A percentile compares a stretch with the other conserved stretches of the same genome.
phyloP scores from a whole-genome alignment of 2,888 invertebrate species.

The Diarsia rubi region DNA sequence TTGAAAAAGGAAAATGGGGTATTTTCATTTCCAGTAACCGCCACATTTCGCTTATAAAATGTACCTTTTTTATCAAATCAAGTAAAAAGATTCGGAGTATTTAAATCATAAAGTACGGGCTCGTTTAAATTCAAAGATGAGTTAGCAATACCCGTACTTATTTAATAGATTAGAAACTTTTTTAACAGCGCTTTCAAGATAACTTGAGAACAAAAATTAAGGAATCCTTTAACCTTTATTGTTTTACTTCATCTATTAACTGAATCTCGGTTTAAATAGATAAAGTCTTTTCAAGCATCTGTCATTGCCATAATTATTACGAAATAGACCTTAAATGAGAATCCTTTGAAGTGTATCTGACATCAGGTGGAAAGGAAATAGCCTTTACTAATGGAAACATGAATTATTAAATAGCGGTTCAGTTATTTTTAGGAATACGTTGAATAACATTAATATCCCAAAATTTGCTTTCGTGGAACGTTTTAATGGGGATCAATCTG shows the following conservation, averaged over 20 bases:
- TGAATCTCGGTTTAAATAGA: neutral
- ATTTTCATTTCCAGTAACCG: conserved; percentile 55
- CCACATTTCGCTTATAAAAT: conserved; percentile 35
- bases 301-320: conserved; percentile 15
- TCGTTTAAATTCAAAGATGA: conserved; percentile 33
- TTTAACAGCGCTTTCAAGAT: neutral
- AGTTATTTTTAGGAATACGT: neutral
- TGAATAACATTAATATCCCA: neutral
- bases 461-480: neutral
- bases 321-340: neutral
- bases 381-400: neutral
- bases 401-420: neutral
- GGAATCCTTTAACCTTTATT: conserved; percentile 10
- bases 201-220: conserved; percentile 17
- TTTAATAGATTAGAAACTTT: conserved; percentile 10
- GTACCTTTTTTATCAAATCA: conserved; percentile 48
- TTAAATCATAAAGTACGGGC: conserved; percentile 30
- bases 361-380: neutral
- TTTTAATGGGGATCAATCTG: neutral
- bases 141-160: conserved; percentile 15
- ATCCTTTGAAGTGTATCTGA: neutral
- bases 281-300: conserved; percentile 5
- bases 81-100: conserved; percentile 32
- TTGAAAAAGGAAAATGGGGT: conserved; percentile 48
- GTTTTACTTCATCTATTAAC: conserved; percentile 15